Evolutionary conservation across 2,888 invertebrate genomes (phyloP).

Genomic region (Thecocarcelia acutangulata): DNA sequence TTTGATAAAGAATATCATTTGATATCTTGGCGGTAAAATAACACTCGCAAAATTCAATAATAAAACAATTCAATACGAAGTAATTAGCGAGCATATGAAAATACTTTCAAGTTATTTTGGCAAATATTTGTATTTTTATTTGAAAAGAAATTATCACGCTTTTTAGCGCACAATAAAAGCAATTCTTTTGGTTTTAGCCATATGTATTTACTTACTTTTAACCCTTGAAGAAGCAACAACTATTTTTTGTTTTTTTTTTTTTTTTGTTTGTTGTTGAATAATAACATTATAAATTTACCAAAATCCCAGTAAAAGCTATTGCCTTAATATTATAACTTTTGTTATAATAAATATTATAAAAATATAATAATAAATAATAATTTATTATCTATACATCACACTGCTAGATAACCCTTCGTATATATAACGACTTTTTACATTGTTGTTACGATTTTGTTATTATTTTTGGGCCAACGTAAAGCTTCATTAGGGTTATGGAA

Average conservation of each 20-base stretch:
- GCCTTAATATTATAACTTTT: too few species aligned
- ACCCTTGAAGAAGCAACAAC: background rate
- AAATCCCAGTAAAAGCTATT: too few species aligned
- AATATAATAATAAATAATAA: too few species aligned
- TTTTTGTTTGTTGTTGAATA: too few species aligned
- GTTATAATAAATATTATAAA: too few species aligned
- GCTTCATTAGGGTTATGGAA: too few species aligned
- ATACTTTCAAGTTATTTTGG: background rate
- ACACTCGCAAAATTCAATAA: slow-evolving; percentile 14
- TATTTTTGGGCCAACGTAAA: too few species aligned
- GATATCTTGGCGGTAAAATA: background rate
- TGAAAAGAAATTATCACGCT: background rate
- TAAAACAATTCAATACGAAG: slow-evolving; percentile 8
- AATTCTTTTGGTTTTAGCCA: background rate
- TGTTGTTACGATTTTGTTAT: too few species aligned
- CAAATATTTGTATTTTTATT: slow-evolving; percentile 25
- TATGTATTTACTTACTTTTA: slow-evolving; percentile 9
- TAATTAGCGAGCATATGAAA: slow-evolving; percentile 31
- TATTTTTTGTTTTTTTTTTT: background rate
- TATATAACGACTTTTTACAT: too few species aligned
- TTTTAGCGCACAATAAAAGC: background rate
- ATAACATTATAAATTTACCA: too few species aligned
- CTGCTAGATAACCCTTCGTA: too few species aligned
- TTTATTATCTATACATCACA: too few species aligned
- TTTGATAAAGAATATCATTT: background rate